Base-by-base conservation (phyloP, 2,888 invertebrate species). In the Lasioglossum lativentre region DNA sequence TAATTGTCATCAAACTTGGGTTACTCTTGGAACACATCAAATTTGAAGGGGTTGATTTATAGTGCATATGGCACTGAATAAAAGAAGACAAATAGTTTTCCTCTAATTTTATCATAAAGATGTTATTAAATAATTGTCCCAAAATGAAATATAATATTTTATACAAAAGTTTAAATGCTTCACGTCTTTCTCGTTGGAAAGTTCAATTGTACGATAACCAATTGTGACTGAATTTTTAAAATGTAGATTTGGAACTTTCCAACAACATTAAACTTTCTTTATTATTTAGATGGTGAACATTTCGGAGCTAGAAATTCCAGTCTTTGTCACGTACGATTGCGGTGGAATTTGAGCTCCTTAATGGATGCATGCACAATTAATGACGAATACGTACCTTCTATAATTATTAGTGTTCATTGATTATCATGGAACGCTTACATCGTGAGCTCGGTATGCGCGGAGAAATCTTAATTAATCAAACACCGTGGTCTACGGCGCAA, bases 331-430 rank as follows among this genome's bases (percentile, higher is more conserved):
- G 40, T 30, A 34, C 40, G 47, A 75, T 78, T 66, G 19, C 8
- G 42, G 23, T 8, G 83, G 68, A 56, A 74, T 84, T 75, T 34
- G 59, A 42, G 40, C 78, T 38, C 34, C 75, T 76, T 74, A 83
- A 59, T 40, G 42, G 84, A 78, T 12, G 70, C 74, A 59, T 34
- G 47, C 19, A 47, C 59, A 75, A 76, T 85, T 42, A 76, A 63
- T 30, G 63, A 68, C 76, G 74, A 68, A 59, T 77, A 47, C 81
- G 80, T 71, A 78, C 30, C 59, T 84, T 86, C 77, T 71, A 27
- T 63, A 80, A 80, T 86, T 85, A 81, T 81, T 85, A 72, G 71
- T 75, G 85, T 80, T 86, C 80, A 85, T 85, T 77, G 80, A 85
- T 85, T 85, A 74, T 34, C 77, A 23, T n/a, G 85, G 85, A 85